Evolutionary conservation across 1,140 invertebrate genomes (phyloP), one percentile per base, ranked within the genome.

Genomic region (Mamestra configurata): DNA sequence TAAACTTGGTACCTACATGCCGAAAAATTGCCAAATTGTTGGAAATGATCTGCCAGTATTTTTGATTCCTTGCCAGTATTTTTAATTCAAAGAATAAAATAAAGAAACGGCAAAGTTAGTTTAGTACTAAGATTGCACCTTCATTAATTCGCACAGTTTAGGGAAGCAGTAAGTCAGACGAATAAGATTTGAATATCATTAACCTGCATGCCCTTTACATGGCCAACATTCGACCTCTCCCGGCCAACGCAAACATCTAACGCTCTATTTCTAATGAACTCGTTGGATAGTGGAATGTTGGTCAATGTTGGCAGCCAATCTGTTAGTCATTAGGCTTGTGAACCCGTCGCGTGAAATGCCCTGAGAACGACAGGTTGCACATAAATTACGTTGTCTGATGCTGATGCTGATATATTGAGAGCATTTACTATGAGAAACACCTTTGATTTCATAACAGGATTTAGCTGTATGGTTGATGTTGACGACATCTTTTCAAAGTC

Each of bases 281-380:
- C 40, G 35, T 66, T 40, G 35, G 8, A n/a, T 5, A 40, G 61
- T 18, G 22, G 59, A 1, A 70, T 70, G 40, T 70, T 70, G 40
- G 66, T 18, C 22, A 6, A 70, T 46, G 40, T 46, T 70, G 51
- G 51, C 20, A 57, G 35, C 35, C 53, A 75, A 75, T 75, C 53
- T 43, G 13, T 59, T 35, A 43, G 53, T 35, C 57, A 49, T 57
- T 35, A 61, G 57, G n/a, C 72, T 24, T 22, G 57, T 61, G 73
- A 73, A 61, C 35, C 15, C 55, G 24, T n/a, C 35, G 73, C 73
- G 57, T 76, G 73, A 76, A 76, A 76, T 76, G 73, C 57, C 73
- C 53, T 76, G 73, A 59, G 73, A 76, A 76, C 73, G 55, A 20
- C 57, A 76, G 37, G 10, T 61, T 76, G 40, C 20, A 31, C 73